These are phyloP conservation scores for Epistrophe grossulariae DNA, from an alignment of 2,888 invertebrate genomes.

Conservation along the genomic window DNA sequence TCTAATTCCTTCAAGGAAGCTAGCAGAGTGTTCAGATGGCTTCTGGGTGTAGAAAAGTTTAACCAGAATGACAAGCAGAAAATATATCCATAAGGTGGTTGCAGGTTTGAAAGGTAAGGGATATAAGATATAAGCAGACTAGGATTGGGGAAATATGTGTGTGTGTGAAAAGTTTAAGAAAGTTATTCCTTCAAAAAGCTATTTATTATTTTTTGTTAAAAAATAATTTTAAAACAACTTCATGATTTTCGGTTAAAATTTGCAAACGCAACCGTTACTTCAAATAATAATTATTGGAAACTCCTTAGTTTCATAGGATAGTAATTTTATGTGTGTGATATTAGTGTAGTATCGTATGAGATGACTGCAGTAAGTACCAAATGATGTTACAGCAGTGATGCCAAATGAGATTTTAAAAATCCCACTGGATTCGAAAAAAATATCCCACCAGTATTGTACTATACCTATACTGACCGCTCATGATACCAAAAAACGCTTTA, in stretches of 20 bases:
- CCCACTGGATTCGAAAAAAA: no score
- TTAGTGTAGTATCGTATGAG: no score
- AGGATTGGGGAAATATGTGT: background rate
- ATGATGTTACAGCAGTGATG: no score
- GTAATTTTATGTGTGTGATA: no score
- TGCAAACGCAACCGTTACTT: background rate
- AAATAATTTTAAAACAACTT: background rate
- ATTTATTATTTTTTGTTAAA: background rate
- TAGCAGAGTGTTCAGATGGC: background rate
- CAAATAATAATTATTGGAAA: background rate
- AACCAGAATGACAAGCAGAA: conserved; percentile 27
- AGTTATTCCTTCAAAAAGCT: background rate
- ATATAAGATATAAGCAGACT: background rate
- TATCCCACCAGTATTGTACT: no score
- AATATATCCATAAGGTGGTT: conserved; percentile 18
- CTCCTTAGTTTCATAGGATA: no score
- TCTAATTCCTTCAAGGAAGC: conserved; percentile 36
- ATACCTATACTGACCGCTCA: no score
- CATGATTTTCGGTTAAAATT: background rate
- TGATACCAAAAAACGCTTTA: no score
- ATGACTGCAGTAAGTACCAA: no score
- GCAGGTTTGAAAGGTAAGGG: conserved; percentile 11
- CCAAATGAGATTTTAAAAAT: no score
- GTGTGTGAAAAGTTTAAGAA: conserved; percentile 4
- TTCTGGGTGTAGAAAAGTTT: conserved; percentile 38